Evolutionary conservation across 2,113 vertebrate species (phyloP), one percentile per base, ranked within the genome.

Genomic region (Pandion haliaetus): DNA sequence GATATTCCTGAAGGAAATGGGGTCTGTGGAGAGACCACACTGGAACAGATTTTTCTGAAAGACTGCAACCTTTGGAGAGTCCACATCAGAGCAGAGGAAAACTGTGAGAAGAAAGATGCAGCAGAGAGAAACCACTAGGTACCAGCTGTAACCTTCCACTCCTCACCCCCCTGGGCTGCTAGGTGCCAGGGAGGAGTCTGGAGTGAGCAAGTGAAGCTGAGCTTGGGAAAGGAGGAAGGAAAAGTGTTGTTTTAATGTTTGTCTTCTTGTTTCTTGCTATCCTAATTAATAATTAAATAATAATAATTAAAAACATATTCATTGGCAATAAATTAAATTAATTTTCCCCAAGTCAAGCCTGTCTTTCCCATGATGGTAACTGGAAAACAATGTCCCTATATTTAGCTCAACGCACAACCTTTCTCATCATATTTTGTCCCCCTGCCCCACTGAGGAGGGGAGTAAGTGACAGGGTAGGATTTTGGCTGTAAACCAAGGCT

Each of bases 361-460:
- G 7, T 1, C 69, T 76, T 67, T 52, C 10, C 23, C 54, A 40
- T 0, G 0, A 29, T 36, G 17, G 6, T 5, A 83, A 34, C 0
- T 47, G 7, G 24, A 58, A 80, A 76, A 8, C 2, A 45, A 15
- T 52, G 5, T 85, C 17, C 16, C 5, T 44, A 2, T 52, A 25
- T 57, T 74, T 74, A 5, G 14, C 12, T 85, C 29, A 62, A 12
- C 26, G 36, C 40, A 36, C 1, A 6, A 25, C 9, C 3, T 81
- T 45, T 73, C 21, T 69, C 9, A 44, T 26, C 5, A 4, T 24
- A 2, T 82, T 82, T 85, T 66, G 3, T 7, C 9, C 5, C 14
- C 10, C 9, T 82, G 25, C 4, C 6, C 17, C 16, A 31, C 4
- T 54, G 8, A 74, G n/a, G 31, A 57, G 26, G 15, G 5, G 25